phyloP scores from a whole-genome alignment of 2,797 vertebrate genomes.

The Vireo griseus region DNA sequence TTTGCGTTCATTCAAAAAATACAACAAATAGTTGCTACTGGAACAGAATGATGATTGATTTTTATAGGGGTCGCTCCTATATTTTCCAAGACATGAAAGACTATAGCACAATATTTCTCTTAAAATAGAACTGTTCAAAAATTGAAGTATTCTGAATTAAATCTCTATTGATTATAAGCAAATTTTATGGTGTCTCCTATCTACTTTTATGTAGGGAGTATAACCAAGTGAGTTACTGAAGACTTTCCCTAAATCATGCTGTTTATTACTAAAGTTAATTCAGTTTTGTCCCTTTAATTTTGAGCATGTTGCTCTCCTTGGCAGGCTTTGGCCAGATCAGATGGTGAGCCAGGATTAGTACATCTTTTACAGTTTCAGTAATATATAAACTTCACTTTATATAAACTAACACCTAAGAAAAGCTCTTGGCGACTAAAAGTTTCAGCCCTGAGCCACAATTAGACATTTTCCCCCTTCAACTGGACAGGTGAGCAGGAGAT shows the following conservation, averaged over 20 bases:
- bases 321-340: neutral
- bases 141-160: neutral
- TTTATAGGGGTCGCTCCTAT: neutral
- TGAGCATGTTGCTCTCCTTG: neutral
- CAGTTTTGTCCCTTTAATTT: neutral
- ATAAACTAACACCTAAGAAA: neutral
- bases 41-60: neutral
- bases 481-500: neutral
- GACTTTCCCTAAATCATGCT: neutral
- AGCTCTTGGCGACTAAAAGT: neutral
- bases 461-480: neutral
- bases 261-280: neutral
- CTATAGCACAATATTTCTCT: neutral
- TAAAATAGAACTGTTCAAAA: neutral
- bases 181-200: neutral
- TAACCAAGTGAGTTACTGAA: neutral
- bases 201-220: neutral
- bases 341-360: neutral
- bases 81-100: neutral
- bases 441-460: neutral
- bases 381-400: neutral
- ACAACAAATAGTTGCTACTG: neutral
- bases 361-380: neutral
- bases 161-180: neutral
- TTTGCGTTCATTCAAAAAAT: neutral